These are phyloP conservation scores for Rattus norvegicus DNA, from an alignment of 2,113 vertebrate genomes.

Conservation along the genomic window GRCr8 NC_086020.1:21441001-21441500, in stretches of 20 bases:
- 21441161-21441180: neutral
- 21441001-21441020: neutral
- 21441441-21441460: neutral
- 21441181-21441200: neutral
- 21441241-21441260: neutral
- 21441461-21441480: neutral
- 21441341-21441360: neutral
- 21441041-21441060: neutral
- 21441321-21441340: no score
- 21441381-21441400: neutral
- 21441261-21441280: neutral
- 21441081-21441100: neutral
- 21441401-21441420: no score
- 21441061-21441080: neutral
- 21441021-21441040: neutral
- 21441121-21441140: neutral
- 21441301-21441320: fast-evolving
- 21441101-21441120: neutral
- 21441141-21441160: neutral
- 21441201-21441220: neutral
- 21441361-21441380: neutral
- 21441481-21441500: neutral
- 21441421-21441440: neutral
- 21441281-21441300: neutral
- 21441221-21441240: neutral